These are phyloP conservation scores for Pseudorasbora parva DNA, from an alignment of 2,113 vertebrate genomes.

Conservation along the genomic window DNA sequence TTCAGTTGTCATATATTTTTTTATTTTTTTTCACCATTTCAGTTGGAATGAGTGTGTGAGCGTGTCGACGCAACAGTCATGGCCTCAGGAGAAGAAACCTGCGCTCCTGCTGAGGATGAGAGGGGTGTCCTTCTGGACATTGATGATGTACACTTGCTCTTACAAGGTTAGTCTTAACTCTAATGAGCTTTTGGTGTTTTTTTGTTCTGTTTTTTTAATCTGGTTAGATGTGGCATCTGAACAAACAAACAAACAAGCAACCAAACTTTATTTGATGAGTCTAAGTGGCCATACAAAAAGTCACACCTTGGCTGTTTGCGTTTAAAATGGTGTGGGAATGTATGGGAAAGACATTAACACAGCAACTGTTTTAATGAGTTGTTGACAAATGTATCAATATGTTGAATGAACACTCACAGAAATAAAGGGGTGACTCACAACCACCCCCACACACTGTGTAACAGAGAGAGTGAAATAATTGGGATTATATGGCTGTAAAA, in stretches of 20 bases:
- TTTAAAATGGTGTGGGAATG: too few relatives aligned
- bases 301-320: background rate
- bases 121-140: slow-evolving; percentile 67
- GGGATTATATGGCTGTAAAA: too few relatives aligned
- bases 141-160: slow-evolving; percentile 70
- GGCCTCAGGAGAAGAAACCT: slow-evolving; percentile 65
- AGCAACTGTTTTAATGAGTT: background rate
- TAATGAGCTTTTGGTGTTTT: background rate
- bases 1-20: too few relatives aligned
- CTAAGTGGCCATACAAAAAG: background rate
- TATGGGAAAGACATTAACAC: background rate
- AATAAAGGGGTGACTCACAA: background rate
- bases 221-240: background rate
- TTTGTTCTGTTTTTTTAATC: background rate
- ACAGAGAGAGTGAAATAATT: background rate
- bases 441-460: too few relatives aligned
- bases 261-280: background rate
- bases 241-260: background rate
- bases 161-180: slow-evolving; percentile 71
- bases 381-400: background rate
- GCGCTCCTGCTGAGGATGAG: slow-evolving; percentile 49
- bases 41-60: slow-evolving; percentile 23
- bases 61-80: slow-evolving; percentile 49
- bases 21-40: background rate
- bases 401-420: background rate